phyloP scores from a whole-genome alignment of 2,888 invertebrate genomes.

The Tetropium fuscum region DNA sequence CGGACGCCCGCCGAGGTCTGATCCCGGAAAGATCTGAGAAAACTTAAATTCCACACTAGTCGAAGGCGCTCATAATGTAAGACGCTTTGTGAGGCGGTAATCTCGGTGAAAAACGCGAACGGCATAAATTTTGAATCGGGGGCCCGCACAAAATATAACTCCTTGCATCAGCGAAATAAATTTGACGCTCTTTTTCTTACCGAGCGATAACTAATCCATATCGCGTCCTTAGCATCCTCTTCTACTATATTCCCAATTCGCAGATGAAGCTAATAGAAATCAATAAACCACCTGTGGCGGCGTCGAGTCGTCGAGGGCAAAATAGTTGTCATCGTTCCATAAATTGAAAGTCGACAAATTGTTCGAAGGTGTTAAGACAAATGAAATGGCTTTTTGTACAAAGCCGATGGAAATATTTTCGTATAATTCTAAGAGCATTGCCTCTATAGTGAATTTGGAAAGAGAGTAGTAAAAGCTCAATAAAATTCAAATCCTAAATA shows the following conservation, averaged over 20 bases:
- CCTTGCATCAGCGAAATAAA: constrained; percentile 13
- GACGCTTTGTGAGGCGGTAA: too few species aligned
- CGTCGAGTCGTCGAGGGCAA: neutral
- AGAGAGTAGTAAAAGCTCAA: too few species aligned
- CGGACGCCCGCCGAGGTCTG: too few species aligned
- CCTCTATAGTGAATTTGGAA: too few species aligned
- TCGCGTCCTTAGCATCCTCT: constrained; percentile 21
- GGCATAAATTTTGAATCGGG: constrained; percentile 50
- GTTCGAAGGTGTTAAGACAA: too few species aligned
- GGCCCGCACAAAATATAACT: constrained; percentile 43
- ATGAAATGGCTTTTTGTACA: too few species aligned
- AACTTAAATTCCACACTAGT: too few species aligned
- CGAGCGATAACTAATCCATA: constrained; percentile 16
- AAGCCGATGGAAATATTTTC: too few species aligned
- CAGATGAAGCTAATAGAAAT: constrained; percentile 31
- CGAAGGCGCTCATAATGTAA: too few species aligned
- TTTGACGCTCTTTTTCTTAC: constrained; percentile 18
- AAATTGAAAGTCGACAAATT: constrained; percentile 23
- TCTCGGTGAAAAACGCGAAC: constrained; percentile 41
- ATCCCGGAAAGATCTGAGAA: too few species aligned
- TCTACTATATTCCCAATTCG: constrained; percentile 16
- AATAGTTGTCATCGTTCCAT: constrained; percentile 16
- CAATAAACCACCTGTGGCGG: constrained; percentile 31
- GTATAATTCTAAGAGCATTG: too few species aligned
- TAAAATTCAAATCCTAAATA: too few species aligned